phyloP scores from a whole-genome alignment of 2,113 vertebrate species.

The Bufo bufo region DNA sequence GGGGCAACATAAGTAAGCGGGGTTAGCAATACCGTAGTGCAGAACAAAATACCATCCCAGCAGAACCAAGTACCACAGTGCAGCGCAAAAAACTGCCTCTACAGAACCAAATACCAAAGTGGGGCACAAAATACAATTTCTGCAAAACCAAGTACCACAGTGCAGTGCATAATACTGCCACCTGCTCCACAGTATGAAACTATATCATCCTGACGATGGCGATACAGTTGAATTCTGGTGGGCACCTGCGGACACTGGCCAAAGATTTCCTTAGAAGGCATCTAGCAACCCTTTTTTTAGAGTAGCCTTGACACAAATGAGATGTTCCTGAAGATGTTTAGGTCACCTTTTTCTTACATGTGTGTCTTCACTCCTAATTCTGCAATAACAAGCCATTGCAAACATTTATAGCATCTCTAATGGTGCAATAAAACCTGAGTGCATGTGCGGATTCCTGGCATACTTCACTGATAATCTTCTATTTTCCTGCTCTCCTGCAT shows the following conservation, averaged over 20 bases:
- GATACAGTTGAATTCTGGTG: neutral
- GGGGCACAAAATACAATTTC: no score
- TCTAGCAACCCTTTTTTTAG: neutral
- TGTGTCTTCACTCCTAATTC: neutral
- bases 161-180: no score
- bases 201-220: no score
- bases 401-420: neutral
- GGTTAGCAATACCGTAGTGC: no score
- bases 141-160: no score
- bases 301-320: neutral
- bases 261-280: neutral
- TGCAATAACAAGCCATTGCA: neutral
- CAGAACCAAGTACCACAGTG: no score
- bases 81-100: no score
- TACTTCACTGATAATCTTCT: constrained; percentile 1
- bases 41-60: no score
- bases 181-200: no score
- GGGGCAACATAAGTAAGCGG: no score
- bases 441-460: neutral
- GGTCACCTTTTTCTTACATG: neutral
- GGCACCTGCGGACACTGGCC: no score
- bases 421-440: neutral
- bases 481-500: neutral
- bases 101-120: no score
- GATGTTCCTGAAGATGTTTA: neutral